Evolutionary conservation across 2,888 invertebrate species (phyloP).

Genomic region (Drosophila setosimentum): DNA sequence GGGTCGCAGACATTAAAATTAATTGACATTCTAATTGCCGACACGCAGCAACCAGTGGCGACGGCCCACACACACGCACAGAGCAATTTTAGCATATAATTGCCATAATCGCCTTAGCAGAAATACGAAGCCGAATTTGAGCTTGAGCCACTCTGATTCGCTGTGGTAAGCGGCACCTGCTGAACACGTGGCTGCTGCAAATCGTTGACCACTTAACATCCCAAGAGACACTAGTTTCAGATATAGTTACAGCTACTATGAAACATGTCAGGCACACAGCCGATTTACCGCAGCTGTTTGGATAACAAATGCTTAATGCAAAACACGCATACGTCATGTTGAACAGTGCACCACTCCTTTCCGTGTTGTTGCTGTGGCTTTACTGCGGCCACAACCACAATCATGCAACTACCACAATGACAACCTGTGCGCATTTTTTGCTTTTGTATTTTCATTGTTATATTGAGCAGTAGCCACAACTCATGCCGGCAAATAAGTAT

Average conservation of each 20-base stretch:
- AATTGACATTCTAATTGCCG: conserved; percentile 70
- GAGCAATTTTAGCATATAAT: conserved; percentile 43
- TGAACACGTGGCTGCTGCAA: conserved; percentile 39
- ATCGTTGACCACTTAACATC: conserved; percentile 63
- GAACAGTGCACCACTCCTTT: conserved; percentile 35
- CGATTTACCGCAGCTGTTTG: conserved; percentile 56
- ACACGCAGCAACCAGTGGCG: conserved; percentile 8
- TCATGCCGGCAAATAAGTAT: conserved; percentile 43
- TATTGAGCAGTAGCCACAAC: conserved; percentile 47
- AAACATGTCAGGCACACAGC: conserved; percentile 6
- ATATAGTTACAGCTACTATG: conserved; percentile 14
- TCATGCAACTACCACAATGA: conserved; percentile 17
- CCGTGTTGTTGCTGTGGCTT: conserved; percentile 1
- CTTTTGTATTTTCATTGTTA: conserved; percentile 5
- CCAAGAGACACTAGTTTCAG: conserved; percentile 24
- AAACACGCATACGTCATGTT: conserved; percentile 69
- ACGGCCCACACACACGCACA: neutral
- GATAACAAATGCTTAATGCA: conserved; percentile 52
- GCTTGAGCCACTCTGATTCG: neutral
- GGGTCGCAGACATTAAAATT: conserved; percentile 66
- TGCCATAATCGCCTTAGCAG: conserved; percentile 60
- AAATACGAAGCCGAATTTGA: neutral
- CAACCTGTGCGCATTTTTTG: conserved; percentile 33
- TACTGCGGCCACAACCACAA: conserved; percentile 15
- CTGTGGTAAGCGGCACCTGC: conserved; percentile 41